These are phyloP conservation scores for Engraulis encrasicolus DNA, from an alignment of 2,113 vertebrate species.

Conservation along the genomic window DNA sequence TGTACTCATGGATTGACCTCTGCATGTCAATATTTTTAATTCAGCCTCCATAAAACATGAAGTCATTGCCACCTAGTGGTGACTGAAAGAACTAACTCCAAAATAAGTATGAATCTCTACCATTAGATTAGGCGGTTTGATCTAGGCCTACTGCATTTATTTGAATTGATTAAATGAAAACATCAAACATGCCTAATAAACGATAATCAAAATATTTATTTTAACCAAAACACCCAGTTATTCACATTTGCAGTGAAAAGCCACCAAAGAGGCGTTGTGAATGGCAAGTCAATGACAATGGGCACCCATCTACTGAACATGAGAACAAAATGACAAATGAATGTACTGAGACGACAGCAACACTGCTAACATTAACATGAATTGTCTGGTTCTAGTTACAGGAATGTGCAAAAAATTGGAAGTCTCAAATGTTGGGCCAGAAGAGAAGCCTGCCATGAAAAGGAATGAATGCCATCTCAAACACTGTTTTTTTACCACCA, in stretches of 20 bases:
- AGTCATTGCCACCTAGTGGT: not conserved
- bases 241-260: conserved; percentile 27
- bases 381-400: conserved; percentile 20
- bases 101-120: too few relatives aligned
- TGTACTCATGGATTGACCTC: too few relatives aligned
- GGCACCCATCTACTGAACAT: not conserved
- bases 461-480: not conserved
- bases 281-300: not conserved
- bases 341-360: conserved; percentile 26
- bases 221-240: conserved; percentile 32
- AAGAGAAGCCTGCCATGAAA: conserved; percentile 14
- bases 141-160: too few relatives aligned
- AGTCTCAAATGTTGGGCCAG: not conserved
- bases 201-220: conserved; percentile 49
- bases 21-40: not conserved
- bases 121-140: too few relatives aligned
- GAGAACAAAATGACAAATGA: not conserved
- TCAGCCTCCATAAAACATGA: not conserved
- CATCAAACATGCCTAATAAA: not conserved
- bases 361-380: conserved; percentile 21
- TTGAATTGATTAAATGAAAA: too few relatives aligned
- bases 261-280: not conserved
- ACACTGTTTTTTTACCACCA: not conserved
- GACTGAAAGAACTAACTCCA: not conserved
- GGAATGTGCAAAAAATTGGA: conserved; percentile 51